Evolutionary conservation across 1,140 invertebrate genomes (phyloP).

Genomic region (Saccostrea glomerata): DNA sequence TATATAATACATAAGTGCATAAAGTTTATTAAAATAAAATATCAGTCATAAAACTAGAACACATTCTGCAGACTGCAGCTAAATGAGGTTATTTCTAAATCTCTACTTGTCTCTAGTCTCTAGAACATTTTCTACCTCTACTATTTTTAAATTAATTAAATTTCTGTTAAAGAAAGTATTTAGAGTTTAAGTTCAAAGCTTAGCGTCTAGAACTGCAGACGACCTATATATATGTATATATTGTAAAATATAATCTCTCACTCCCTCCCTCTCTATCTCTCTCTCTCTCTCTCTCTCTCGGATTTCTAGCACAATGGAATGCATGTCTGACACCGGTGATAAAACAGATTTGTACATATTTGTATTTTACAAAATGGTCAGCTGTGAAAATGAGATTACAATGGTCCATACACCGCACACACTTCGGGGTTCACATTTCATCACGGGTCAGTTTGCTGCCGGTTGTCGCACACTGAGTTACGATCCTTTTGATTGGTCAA

Average conservation of each 20-base stretch:
- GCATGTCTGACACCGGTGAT: slow-evolving; percentile 8
- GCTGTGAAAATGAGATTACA: slow-evolving; percentile 25
- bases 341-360: background rate
- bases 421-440: background rate
- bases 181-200: background rate
- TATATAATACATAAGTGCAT: too few species aligned
- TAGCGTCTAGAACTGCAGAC: background rate
- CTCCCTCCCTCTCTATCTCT: slow-evolving; percentile 4
- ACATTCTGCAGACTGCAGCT: background rate
- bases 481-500: background rate
- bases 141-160: background rate
- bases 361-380: background rate
- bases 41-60: background rate
- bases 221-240: background rate
- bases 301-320: background rate
- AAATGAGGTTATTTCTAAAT: background rate
- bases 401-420: background rate
- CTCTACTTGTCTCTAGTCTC: background rate
- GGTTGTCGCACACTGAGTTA: background rate
- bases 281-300: slow-evolving; percentile 16
- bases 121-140: background rate
- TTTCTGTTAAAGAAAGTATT: background rate
- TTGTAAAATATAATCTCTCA: too few species aligned
- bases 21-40: too few species aligned
- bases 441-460: slow-evolving; percentile 15